Conservation (phyloP, 2,797 vertebrate genomes). For the Borostomias antarcticus region DNA sequence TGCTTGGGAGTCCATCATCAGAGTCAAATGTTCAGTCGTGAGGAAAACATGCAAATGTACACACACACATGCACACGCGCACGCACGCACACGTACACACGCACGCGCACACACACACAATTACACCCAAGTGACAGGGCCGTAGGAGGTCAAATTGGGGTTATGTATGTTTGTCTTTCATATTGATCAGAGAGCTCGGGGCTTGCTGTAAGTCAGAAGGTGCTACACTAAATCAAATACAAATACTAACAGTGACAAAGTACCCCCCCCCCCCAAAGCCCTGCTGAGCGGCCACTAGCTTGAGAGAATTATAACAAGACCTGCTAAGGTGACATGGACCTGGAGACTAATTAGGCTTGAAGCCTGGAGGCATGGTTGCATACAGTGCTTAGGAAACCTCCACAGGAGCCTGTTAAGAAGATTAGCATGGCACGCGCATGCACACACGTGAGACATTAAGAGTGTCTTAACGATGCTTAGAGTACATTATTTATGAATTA, state of each 20-base stretch:
- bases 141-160: constrained; percentile 52
- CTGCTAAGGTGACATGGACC: constrained; percentile 41
- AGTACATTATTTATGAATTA: constrained; percentile 50
- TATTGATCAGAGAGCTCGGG: constrained; percentile 65
- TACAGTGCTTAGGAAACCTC: constrained; percentile 2
- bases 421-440: constrained; percentile 25
- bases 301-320: constrained; percentile 43
- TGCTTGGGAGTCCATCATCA: background rate
- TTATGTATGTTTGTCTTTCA: constrained; percentile 65
- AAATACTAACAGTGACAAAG: constrained; percentile 57
- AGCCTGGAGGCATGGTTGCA: constrained; percentile 37
- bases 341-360: constrained; percentile 56
- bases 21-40: background rate
- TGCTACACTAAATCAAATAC: constrained; percentile 58
- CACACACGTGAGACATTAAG: background rate
- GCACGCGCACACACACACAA: constrained; percentile 11
- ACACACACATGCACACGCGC: constrained; percentile 12
- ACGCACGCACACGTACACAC: background rate
- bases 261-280: constrained; percentile 4
- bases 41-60: background rate
- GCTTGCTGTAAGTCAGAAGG: constrained; percentile 61
- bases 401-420: background rate
- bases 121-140: constrained; percentile 21
- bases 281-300: constrained; percentile 33
- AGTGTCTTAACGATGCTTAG: background rate